These are phyloP conservation scores for Aeoliscus strigatus DNA, from an alignment of 2,797 vertebrate genomes.

Conservation along the genomic window DNA sequence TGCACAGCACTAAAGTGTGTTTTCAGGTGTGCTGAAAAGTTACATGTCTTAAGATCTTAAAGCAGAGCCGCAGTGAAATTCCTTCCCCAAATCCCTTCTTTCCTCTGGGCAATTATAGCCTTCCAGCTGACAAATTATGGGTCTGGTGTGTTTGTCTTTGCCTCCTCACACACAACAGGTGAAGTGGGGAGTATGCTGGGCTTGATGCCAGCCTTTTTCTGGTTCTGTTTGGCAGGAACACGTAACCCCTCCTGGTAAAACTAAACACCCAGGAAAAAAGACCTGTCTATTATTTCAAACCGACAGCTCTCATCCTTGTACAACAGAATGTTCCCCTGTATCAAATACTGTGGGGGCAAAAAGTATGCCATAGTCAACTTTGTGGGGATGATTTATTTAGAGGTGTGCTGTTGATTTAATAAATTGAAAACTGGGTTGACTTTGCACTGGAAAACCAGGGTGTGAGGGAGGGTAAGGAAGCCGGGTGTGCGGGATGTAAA, in stretches of 20 bases:
- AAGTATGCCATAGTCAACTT: conserved; percentile 40
- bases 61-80: conserved; percentile 48
- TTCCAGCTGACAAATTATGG: conserved; percentile 57
- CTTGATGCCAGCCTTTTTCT: conserved; percentile 41
- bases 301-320: conserved; percentile 15
- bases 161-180: conserved; percentile 60
- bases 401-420: conserved; percentile 43
- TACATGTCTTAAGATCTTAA: conserved; percentile 31
- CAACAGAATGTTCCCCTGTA: conserved; percentile 17
- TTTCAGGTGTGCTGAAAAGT: conserved; percentile 30
- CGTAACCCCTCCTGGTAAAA: conserved; percentile 16
- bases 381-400: conserved; percentile 51
- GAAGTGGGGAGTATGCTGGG: conserved; percentile 39
- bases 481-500: conserved; percentile 55
- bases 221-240: conserved; percentile 34
- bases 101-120: conserved; percentile 64
- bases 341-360: conserved; percentile 27
- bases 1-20: conserved; percentile 13
- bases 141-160: conserved; percentile 56
- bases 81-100: conserved; percentile 48
- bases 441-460: conserved; percentile 50
- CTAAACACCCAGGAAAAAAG: conserved; percentile 13
- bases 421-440: conserved; percentile 57
- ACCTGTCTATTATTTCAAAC: conserved; percentile 1
- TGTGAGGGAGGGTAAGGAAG: conserved; percentile 40